Evolutionary conservation across 2,797 vertebrate species (phyloP), one percentile per base, ranked within the genome.

Genomic region (Eidolon dupreanum): DNA sequence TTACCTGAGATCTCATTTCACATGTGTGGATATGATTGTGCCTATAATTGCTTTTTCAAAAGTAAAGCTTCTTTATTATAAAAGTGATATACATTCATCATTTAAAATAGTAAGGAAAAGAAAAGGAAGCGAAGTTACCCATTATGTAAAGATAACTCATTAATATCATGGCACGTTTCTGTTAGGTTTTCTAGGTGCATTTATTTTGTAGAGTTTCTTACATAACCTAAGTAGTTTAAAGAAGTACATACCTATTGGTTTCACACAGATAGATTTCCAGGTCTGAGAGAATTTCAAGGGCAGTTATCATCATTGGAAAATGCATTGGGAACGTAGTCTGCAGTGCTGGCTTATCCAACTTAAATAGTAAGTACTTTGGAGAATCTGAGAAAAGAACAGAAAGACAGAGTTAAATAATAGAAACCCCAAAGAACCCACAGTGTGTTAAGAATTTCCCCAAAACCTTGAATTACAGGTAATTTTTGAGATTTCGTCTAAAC

Each of bases 381-480:
- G 84, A 96, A 86, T 46, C 97, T 97, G 91, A 79, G 87, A 66
- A 95, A 87, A 96, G 65, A 84, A 87, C 6, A 65, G 61, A 90
- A 94, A 93, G 55, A 55, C 2, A 73, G 20, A 78, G 13, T 95
- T 77, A 95, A 81, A 61, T 55, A 75, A 77, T 33, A n/a, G 36
- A 88, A 92, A 75, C 12, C 16, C 31, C 2, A 59, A 88, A 65
- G 33, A 87, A 63, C 70, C 11, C 33, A 49, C 13, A 46, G 28
- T 79, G 43, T 57, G 6, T 51, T 41, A 87, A 38, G 73, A 36
- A 16, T 43, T 74, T 70, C 63, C 28, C 33, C 43, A 49, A 92
- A 46, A 19, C 17, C 26, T 78, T 87, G 36, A 83, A 15, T 53
- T 68, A 31, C 15, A 61, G 19, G 17, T 33, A 28, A 6, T 49